These are phyloP conservation scores for Helicoverpa zea DNA, from an alignment of 1,140 invertebrate species.

Conservation along the genomic window DNA sequence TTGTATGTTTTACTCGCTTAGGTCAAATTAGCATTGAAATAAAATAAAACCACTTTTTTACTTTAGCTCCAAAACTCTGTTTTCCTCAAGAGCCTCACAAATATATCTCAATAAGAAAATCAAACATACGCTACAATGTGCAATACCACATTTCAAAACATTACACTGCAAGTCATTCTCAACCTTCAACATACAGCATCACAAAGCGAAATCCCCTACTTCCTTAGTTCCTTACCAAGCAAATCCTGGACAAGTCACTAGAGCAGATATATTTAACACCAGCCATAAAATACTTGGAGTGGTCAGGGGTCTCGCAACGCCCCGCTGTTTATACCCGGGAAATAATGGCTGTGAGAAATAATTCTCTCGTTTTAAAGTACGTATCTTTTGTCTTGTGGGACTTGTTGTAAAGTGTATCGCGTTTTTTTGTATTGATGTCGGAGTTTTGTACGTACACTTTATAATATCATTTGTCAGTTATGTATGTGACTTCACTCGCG, in stretches of 20 bases:
- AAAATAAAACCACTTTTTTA: too few relatives aligned
- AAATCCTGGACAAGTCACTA: conserved; percentile 32
- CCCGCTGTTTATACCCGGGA: conserved; percentile 33
- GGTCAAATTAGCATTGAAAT: too few relatives aligned
- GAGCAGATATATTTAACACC: conserved; percentile 42
- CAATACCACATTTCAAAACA: too few relatives aligned
- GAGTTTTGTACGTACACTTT: too few relatives aligned
- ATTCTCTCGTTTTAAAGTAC: conserved; percentile 24
- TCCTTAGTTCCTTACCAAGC: conserved; percentile 9
- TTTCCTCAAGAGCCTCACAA: too few relatives aligned
- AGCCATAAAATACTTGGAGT: conserved; percentile 42
- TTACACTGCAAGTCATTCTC: not conserved
- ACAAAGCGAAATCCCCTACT: conserved; percentile 8
- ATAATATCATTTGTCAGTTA: too few relatives aligned
- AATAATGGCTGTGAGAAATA: conserved; percentile 43
- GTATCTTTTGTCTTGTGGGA: conserved; percentile 3
- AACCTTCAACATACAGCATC: not conserved
- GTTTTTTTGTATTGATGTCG: too few relatives aligned
- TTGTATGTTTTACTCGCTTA: too few relatives aligned
- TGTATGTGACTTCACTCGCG: too few relatives aligned
- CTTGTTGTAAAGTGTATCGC: not conserved
- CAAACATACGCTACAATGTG: too few relatives aligned
- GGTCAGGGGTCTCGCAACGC: conserved; percentile 36
- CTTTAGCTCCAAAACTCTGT: too few relatives aligned
- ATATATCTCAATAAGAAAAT: too few relatives aligned